phyloP scores from a whole-genome alignment of 2,797 vertebrate genomes.

The Mormyrus hasselquistii region DNA sequence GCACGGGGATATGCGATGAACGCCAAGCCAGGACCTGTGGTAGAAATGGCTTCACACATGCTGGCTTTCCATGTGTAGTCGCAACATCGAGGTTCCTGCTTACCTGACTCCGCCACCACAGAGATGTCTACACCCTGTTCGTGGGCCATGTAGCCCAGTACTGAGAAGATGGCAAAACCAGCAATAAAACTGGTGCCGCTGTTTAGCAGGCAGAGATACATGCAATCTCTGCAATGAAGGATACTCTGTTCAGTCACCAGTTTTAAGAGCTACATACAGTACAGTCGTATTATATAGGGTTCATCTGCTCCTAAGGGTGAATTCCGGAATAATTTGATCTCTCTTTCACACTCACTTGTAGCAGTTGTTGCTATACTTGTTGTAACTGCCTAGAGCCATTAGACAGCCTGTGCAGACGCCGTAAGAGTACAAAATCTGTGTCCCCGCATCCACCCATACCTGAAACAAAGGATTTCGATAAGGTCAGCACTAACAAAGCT shows the following conservation, averaged over 20 bases:
- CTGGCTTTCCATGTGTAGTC: not conserved
- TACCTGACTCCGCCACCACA: constrained; percentile 86
- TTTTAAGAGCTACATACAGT: not conserved
- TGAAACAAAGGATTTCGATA: constrained; percentile 29
- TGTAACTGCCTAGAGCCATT: constrained; percentile 68
- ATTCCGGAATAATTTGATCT: not conserved
- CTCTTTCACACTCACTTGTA: constrained; percentile 53
- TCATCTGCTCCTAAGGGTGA: not conserved
- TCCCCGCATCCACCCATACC: constrained; percentile 77
- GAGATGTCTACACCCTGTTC: constrained; percentile 82
- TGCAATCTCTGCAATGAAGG: constrained; percentile 69
- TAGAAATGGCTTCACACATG: not conserved
- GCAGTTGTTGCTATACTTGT: constrained; percentile 69
- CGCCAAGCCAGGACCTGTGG: constrained; percentile 83
- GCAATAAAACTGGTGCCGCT: constrained; percentile 84
- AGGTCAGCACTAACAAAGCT: not conserved
- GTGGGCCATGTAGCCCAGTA: constrained; percentile 87
- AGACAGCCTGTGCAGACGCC: constrained; percentile 65
- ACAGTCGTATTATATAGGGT: not conserved
- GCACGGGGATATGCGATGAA: constrained; percentile 91
- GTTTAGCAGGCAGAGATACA: constrained; percentile 84
- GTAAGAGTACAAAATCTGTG: constrained; percentile 69
- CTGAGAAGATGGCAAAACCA: constrained; percentile 92
- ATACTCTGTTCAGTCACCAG: not conserved
- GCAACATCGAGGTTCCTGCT: not conserved